Percentiles rank a stretch among this genome's conserved stretches.
phyloP scores from a whole-genome alignment of 35 echinoderm and acorn worm genomes.

The Ophiothrix spiculata region DNA sequence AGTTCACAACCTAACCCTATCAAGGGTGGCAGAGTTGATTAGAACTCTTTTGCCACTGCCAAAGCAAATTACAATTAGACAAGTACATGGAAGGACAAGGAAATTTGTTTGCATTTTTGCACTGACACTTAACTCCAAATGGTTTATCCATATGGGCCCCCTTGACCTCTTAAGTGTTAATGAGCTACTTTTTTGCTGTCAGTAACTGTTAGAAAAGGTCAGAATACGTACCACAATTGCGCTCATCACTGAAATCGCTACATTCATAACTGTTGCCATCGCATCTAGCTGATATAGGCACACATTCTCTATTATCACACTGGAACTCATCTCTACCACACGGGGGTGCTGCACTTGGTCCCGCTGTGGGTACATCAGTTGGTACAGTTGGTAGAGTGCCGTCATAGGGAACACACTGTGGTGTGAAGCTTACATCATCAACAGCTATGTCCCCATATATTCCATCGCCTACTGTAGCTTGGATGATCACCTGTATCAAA shows the following conservation, averaged over 20 bases:
- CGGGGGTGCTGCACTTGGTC: conserved; percentile 16
- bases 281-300: conserved; percentile 35
- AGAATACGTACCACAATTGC: conserved; percentile 63
- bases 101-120: too few species aligned
- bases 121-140: too few species aligned
- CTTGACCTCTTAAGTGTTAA: neutral
- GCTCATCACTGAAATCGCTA: conserved; percentile 55
- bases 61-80: too few species aligned
- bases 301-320: conserved; percentile 61
- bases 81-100: too few species aligned
- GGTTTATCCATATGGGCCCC: too few species aligned
- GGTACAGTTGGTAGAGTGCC: conserved; percentile 45
- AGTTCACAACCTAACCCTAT: too few species aligned
- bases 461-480: conserved; percentile 70
- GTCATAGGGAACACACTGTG: conserved; percentile 25
- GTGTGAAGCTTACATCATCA: conserved; percentile 81
- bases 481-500: conserved; percentile 72
- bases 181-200: neutral
- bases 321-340: conserved; percentile 49
- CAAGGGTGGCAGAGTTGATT: too few species aligned
- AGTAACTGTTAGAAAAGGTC: neutral
- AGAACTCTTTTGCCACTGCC: too few species aligned
- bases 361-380: conserved; percentile 31
- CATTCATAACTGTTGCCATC: conserved; percentile 51
- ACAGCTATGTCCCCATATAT: conserved; percentile 88